A percentile compares a stretch with the other conserved stretches of the same genome.
Evolutionary conservation across 2,113 vertebrate species (phyloP).

Genomic region (Amblyopsis rosae): DNA sequence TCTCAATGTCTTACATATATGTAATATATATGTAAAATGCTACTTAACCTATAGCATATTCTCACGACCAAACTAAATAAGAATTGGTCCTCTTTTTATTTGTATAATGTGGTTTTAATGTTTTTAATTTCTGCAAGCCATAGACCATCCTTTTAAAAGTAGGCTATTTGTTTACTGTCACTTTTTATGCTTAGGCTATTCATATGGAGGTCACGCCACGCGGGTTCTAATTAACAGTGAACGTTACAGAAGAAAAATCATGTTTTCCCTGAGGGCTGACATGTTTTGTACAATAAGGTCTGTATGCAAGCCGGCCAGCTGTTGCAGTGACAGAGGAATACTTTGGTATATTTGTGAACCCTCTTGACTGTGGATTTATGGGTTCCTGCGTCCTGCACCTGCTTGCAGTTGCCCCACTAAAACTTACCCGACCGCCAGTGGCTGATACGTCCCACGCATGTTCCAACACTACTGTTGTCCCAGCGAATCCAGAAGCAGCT

Average conservation of each 20-base stretch:
- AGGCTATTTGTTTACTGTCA: not conserved
- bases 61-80: too few species aligned
- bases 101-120: too few species aligned
- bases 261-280: not conserved
- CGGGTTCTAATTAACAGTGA: not conserved
- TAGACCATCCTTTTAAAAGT: not conserved
- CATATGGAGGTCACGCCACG: not conserved
- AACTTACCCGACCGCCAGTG: slow-evolving; percentile 19
- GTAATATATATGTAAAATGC: not conserved
- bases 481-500: slow-evolving; percentile 2
- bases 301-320: slow-evolving; percentile 44
- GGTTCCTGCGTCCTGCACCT: slow-evolving; percentile 9
- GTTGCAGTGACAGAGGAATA: slow-evolving; percentile 38
- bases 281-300: slow-evolving; percentile 30
- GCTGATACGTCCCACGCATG: not conserved
- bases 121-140: not conserved
- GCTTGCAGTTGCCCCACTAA: slow-evolving; percentile 31
- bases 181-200: not conserved
- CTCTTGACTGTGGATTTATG: slow-evolving; percentile 19
- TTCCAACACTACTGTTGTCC: slow-evolving; percentile 13
- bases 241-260: not conserved
- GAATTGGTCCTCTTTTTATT: too few species aligned
- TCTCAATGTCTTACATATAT: not conserved
- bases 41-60: too few species aligned
- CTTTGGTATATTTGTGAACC: slow-evolving; percentile 49